Evolutionary conservation across 2,888 invertebrate species (phyloP), one percentile per base, ranked within the genome.

Genomic region (Onchidella celtica): DNA sequence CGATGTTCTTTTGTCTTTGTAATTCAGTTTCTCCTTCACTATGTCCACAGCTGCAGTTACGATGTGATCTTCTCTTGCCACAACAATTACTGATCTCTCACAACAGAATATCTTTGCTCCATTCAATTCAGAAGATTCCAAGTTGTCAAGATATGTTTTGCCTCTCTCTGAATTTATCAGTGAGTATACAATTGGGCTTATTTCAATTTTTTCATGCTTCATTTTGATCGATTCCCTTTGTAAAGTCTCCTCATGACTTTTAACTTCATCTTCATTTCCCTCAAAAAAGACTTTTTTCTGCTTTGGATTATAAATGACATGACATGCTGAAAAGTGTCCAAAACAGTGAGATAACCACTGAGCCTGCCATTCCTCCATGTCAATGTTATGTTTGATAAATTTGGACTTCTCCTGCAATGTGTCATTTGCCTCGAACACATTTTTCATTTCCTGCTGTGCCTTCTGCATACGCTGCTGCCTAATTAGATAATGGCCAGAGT

Each of bases 141-240:
- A 24, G 0, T 34, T 24, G 1, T 55, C 27, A 2, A 76, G 34
- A 47, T 40, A 76, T 6, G 36, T 3, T 24, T 55, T 32, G 27
- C 76, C 76, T 40, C 32, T 29, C 1, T 76, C 76, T 32, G 27
- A 40, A 47, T 21, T 57, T 14, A 76, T 47, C n/a, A 76, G 47
- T 29, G 1, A 32, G 47, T 14, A 17, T 36, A 66, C 55, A 2
- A 9, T 24, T 66, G 65, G 47, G 17, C 40, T 66, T 29, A 76
- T 27, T 6, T 17, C 32, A 1, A 76, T n/a, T 1, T n/a, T 38
- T 6, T 34, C 55, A 17, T 66, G 55, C 24, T 55, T 66, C 11
- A 76, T 24, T 40, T 76, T 40, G n/a, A 32, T 76, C 21, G 66
- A 6, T n/a, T 76, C 9, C n/a, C 47, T 40, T 34, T 66, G 40